Evolutionary conservation across 2,888 invertebrate genomes (phyloP).

Genomic region (Taphrorychus bicolor): DNA sequence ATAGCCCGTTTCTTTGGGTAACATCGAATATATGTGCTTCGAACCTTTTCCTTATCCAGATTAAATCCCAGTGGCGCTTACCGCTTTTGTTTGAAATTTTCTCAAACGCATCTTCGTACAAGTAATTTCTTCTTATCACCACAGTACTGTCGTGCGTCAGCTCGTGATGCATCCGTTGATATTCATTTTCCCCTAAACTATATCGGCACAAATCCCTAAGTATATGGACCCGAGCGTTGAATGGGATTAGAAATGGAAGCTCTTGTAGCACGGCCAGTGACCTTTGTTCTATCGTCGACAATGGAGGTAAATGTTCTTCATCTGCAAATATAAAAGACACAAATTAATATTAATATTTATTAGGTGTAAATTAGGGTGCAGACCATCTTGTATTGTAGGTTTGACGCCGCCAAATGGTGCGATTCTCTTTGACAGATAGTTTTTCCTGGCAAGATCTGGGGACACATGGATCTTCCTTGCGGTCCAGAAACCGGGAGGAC

Average conservation of each 20-base stretch:
- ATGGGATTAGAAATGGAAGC: constrained; percentile 93
- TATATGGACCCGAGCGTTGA: constrained; percentile 87
- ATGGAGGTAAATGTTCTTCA: constrained; percentile 77
- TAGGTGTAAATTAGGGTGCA: constrained; percentile 2
- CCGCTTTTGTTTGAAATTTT: constrained; percentile 90
- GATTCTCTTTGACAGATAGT: constrained; percentile 56
- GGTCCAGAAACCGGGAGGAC: constrained; percentile 61
- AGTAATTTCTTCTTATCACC: constrained; percentile 83
- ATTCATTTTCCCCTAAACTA: constrained; percentile 55
- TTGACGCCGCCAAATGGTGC: constrained; percentile 55
- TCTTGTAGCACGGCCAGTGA: constrained; percentile 88
- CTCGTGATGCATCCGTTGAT: constrained; percentile 55
- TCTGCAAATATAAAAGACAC: background rate
- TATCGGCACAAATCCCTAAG: constrained; percentile 72
- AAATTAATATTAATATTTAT: no score
- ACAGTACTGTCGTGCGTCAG: constrained; percentile 61
- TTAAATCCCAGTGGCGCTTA: no score
- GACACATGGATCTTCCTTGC: constrained; percentile 58
- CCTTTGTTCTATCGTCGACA: constrained; percentile 87
- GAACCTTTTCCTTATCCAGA: no score
- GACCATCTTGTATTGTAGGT: constrained; percentile 51
- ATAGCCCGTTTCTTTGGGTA: no score
- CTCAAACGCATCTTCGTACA: constrained; percentile 99
- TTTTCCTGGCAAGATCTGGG: constrained; percentile 54
- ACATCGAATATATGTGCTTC: no score